These are phyloP conservation scores for Lampris incognitus DNA, from an alignment of 2,113 vertebrate genomes.

Conservation along the genomic window DNA sequence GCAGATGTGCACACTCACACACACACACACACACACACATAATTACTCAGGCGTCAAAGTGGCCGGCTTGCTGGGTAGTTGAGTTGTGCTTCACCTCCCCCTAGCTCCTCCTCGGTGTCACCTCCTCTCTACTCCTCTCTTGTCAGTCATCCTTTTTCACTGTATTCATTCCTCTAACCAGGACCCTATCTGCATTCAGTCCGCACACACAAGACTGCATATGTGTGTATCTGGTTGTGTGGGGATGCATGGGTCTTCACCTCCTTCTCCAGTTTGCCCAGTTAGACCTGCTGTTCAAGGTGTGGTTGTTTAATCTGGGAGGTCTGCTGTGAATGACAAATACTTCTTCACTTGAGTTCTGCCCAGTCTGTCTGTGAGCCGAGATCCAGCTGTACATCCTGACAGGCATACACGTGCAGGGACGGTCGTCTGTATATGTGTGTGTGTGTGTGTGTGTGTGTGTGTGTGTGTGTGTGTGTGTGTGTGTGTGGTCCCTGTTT, in stretches of 20 bases:
- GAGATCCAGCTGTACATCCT: conserved; percentile 1
- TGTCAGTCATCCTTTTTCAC: conserved; percentile 31
- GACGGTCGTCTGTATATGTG: not conserved
- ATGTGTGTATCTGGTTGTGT: not conserved
- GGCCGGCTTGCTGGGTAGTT: conserved; percentile 39
- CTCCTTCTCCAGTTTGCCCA: conserved; percentile 1
- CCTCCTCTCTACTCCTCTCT: conserved; percentile 28
- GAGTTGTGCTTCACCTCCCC: conserved; percentile 34
- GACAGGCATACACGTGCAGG: not conserved
- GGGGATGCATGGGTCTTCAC: not conserved
- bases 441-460: conserved; percentile 10
- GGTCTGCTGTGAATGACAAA: conserved; percentile 15
- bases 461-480: conserved; percentile 4
- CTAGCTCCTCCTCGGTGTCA: not conserved
- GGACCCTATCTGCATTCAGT: conserved; percentile 30
- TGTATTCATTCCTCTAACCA: conserved; percentile 48
- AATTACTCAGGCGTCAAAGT: conserved; percentile 47
- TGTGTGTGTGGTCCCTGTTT: not conserved
- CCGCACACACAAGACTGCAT: not conserved
- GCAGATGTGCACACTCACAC: not conserved
- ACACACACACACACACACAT: conserved; percentile 31
- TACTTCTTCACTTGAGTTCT: conserved; percentile 37
- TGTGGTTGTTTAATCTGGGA: conserved; percentile 18
- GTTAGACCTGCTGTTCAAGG: conserved; percentile 2
- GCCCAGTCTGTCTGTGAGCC: conserved; percentile 26